Evolutionary conservation across 1,140 invertebrate species (phyloP), one percentile per base, ranked within the genome.

Genomic region (Sarcophaga bullata): DNA sequence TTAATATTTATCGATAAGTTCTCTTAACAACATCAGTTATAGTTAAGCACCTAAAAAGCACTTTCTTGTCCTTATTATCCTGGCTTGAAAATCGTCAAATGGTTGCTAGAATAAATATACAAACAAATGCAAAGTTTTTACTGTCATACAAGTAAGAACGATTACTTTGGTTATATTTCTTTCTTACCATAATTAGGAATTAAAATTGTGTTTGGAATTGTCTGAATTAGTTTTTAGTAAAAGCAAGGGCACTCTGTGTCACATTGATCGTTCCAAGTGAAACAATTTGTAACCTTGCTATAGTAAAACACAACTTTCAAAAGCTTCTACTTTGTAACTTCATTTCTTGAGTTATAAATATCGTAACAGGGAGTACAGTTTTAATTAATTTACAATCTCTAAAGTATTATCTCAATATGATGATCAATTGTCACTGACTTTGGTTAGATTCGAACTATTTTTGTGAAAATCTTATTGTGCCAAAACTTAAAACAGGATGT

Each of bases 261-360:
- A 83, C 80, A 58, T 81, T 81, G 73, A 75, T 19, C 10, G 50
- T n/a, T 47, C 13, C 52, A 75, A 75, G 80, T 81, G 75, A 78
- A 83, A 83, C 80, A 83, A 83, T 83, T 83, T 83, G 83, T 83
- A 83, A 83, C 73, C 80, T 83, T 83, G 83, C 83, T 47, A 83
- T 48, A 83, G 47, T 15, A 83, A 81, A 9, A 73, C 13, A 68
- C 13, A 19, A n/a, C 11, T 68, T 68, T 68, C 48, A 8, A 52
- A n/a, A 68, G 58, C 58, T 52, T 50, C 75, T 17, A 78, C 47
- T 47, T 78, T 78, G 15, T 78, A 11, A 7, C 47, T 78, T 68
- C 0, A 68, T 68, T 1, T 19, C 11, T 9, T 68, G 19, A 68
- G 58, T 68, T 68, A n/a, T 68, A 6, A 52, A 68, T n/a, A 19